Conservation (phyloP, 1,140 invertebrate species). For the Anoplophora glabripennis region DNA sequence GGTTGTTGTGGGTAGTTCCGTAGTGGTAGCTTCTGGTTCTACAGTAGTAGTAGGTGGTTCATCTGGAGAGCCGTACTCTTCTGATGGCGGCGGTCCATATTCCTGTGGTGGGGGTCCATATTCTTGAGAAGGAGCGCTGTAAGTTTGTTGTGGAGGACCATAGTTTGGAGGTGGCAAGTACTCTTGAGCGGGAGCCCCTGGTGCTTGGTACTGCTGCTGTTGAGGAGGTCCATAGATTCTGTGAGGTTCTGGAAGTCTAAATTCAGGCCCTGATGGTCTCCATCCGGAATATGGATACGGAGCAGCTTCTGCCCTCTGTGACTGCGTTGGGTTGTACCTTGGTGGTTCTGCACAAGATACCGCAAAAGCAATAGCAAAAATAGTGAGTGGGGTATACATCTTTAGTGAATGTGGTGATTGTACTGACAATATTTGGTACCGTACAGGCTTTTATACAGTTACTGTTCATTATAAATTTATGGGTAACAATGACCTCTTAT, state of each 20-base stretch:
- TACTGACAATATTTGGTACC: background rate
- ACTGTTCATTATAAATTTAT: no score
- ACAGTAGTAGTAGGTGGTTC: slow-evolving; percentile 8
- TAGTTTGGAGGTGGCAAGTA: slow-evolving; percentile 15
- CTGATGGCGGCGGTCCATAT: slow-evolving; percentile 29
- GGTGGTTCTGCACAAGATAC: background rate
- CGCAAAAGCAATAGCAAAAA: background rate
- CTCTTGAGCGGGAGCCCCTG: no score
- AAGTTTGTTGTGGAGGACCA: slow-evolving; percentile 15
- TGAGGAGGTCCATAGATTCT: slow-evolving; percentile 19
- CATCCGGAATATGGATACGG: slow-evolving; percentile 20
- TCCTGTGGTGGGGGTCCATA: slow-evolving; percentile 10
- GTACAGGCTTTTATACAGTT: no score
- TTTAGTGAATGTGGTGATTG: background rate
- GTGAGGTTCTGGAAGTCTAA: slow-evolving; percentile 17
- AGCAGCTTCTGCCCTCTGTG: background rate
- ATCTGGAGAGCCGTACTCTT: no score
- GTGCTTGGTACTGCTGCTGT: no score
- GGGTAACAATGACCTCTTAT: no score
- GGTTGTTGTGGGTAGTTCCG: slow-evolving; percentile 4
- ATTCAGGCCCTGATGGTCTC: slow-evolving; percentile 16
- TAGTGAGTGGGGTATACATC: background rate
- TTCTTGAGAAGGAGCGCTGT: slow-evolving; percentile 18
- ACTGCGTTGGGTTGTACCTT: background rate
- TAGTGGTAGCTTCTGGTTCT: slow-evolving; percentile 6